Evolutionary conservation across 2,113 vertebrate species (phyloP).

Genomic region (Ameiurus melas): DNA sequence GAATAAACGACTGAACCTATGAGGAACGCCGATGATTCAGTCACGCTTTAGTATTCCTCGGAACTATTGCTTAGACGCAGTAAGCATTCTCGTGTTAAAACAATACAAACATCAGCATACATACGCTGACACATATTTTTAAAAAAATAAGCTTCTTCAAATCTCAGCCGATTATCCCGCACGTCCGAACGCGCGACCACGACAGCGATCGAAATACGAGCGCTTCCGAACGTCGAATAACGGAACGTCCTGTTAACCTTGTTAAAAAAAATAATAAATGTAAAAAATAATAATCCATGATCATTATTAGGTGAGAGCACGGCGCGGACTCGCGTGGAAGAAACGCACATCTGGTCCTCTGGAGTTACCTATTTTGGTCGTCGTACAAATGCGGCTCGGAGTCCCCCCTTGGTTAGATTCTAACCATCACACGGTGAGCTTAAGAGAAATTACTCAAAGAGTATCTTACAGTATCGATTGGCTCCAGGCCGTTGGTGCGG

Average conservation of each 20-base stretch:
- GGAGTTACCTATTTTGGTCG: slow-evolving; percentile 54
- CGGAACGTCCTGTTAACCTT: slow-evolving; percentile 20
- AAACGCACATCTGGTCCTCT: slow-evolving; percentile 64
- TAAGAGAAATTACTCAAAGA: slow-evolving; percentile 52
- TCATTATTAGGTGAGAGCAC: slow-evolving; percentile 20
- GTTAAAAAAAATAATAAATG: slow-evolving; percentile 38
- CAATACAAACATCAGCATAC: slow-evolving; percentile 60
- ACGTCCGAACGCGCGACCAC: slow-evolving; percentile 57
- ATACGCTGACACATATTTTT: slow-evolving; percentile 47
- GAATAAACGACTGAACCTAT: not conserved
- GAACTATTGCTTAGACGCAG: slow-evolving; percentile 69
- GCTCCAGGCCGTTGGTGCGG: slow-evolving; percentile 24
- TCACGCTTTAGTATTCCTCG: slow-evolving; percentile 9
- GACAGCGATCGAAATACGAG: slow-evolving; percentile 55
- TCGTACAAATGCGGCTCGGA: slow-evolving; percentile 51
- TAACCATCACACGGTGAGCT: slow-evolving; percentile 56
- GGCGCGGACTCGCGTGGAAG: slow-evolving; percentile 2
- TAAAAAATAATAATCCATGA: slow-evolving; percentile 11
- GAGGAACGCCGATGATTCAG: slow-evolving; percentile 10
- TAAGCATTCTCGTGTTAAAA: slow-evolving; percentile 37
- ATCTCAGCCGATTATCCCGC: slow-evolving; percentile 68
- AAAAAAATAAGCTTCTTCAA: slow-evolving; percentile 68
- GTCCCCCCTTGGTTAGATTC: slow-evolving; percentile 61
- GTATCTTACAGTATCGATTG: slow-evolving; percentile 58
- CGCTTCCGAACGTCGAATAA: slow-evolving; percentile 51